phyloP scores from a whole-genome alignment of 2,113 vertebrate species.

The Daboia siamensis region DNA sequence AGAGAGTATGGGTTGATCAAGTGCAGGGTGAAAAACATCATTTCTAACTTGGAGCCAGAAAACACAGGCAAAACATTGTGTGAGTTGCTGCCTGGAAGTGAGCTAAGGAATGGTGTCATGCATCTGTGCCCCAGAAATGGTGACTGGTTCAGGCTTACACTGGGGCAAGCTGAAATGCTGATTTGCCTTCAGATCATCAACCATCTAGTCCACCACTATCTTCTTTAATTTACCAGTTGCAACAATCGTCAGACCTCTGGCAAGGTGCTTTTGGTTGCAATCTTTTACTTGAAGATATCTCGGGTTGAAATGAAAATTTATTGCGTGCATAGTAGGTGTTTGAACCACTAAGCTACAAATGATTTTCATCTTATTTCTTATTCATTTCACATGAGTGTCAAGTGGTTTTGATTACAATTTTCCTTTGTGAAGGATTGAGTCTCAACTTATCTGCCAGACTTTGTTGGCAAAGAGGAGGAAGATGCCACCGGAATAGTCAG shows the following conservation, averaged over 20 bases:
- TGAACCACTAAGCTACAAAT: neutral
- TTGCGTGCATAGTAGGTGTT: neutral
- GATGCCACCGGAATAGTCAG: neutral
- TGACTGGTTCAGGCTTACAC: neutral
- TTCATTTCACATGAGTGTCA: neutral
- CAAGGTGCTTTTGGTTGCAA: neutral
- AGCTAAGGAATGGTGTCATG: neutral
- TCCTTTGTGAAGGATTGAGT: neutral
- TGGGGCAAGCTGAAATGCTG: neutral
- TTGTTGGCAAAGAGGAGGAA: slow-evolving; percentile 5
- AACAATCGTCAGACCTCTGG: neutral
- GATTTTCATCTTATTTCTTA: neutral
- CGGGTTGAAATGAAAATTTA: neutral
- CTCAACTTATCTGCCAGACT: neutral
- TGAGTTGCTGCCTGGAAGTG: neutral
- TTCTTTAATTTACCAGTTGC: neutral
- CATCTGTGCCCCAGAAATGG: neutral
- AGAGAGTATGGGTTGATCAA: neutral
- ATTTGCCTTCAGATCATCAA: neutral
- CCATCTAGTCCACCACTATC: neutral
- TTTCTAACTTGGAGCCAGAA: neutral
- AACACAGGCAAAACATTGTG: neutral
- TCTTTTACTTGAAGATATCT: neutral
- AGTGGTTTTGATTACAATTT: neutral
- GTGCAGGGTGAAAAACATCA: neutral